Evolutionary conservation across 2,888 invertebrate genomes (phyloP).

Genomic region (Laothoe populi): DNA sequence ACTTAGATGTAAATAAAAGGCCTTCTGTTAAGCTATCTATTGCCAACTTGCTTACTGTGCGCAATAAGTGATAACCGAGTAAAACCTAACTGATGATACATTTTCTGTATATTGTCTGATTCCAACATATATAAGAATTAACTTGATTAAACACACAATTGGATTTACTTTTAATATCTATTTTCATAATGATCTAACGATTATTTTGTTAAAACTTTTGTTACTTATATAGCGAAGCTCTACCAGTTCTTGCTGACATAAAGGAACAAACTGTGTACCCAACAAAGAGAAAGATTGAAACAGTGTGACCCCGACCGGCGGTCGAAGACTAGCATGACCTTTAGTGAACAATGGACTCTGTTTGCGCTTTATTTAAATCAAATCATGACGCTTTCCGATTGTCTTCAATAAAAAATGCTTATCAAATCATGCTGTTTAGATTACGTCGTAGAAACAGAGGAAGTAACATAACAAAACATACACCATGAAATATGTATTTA

Average conservation of each 20-base stretch:
- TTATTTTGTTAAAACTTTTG: background rate
- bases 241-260: background rate
- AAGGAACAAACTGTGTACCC: slow-evolving; percentile 29
- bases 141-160: no score
- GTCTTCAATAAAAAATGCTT: slow-evolving; percentile 37
- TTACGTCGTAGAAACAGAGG: background rate
- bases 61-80: background rate
- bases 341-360: slow-evolving; percentile 65
- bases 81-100: background rate
- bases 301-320: slow-evolving; percentile 54
- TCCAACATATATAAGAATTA: background rate
- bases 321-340: slow-evolving; percentile 56
- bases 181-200: no score
- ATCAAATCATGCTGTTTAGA: background rate
- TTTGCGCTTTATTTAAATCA: slow-evolving; percentile 59
- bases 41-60: background rate
- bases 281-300: slow-evolving; percentile 48
- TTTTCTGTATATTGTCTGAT: background rate
- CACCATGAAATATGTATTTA: no score
- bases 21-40: slow-evolving; percentile 16
- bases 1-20: slow-evolving; percentile 22
- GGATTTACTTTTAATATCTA: no score
- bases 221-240: no score
- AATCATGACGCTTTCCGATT: slow-evolving; percentile 63
- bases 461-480: background rate